phyloP scores from a whole-genome alignment of 2,113 vertebrate species.

The Mormoops blainvillei region DNA sequence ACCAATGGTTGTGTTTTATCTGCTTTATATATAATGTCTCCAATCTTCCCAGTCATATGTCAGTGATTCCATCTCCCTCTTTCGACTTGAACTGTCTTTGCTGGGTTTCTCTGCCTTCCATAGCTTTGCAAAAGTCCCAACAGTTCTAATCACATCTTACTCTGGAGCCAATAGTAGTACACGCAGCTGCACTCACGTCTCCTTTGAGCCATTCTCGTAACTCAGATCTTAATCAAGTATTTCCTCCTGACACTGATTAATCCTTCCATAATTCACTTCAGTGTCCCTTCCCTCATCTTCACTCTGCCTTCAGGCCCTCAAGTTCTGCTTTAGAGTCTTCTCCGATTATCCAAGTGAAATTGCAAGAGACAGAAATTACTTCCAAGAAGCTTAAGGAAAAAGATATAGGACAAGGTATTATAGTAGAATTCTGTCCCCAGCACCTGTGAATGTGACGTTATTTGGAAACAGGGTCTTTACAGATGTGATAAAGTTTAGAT shows the following conservation, averaged over 20 bases:
- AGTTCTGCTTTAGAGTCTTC: background rate
- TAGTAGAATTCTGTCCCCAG: background rate
- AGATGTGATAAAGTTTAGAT: background rate
- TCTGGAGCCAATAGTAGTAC: fast-evolving
- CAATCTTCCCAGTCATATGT: background rate
- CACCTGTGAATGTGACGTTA: background rate
- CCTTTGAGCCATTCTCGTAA: background rate
- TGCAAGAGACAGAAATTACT: background rate
- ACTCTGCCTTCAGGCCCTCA: background rate
- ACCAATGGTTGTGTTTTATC: background rate
- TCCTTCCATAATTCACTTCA: background rate
- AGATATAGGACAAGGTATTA: background rate
- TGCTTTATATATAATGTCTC: background rate
- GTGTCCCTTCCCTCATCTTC: background rate
- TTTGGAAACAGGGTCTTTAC: background rate
- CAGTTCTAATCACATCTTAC: background rate
- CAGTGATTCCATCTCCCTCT: background rate
- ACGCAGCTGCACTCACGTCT: fast-evolving
- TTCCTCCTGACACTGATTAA: background rate
- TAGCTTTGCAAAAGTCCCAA: background rate
- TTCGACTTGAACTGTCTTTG: background rate
- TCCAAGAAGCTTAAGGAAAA: background rate
- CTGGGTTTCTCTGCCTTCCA: background rate
- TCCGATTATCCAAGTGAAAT: background rate
- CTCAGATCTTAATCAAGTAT: background rate